Evolutionary conservation across 92 coral and sea anemone genomes (phyloP).

Genomic region (Montipora capitata): DNA sequence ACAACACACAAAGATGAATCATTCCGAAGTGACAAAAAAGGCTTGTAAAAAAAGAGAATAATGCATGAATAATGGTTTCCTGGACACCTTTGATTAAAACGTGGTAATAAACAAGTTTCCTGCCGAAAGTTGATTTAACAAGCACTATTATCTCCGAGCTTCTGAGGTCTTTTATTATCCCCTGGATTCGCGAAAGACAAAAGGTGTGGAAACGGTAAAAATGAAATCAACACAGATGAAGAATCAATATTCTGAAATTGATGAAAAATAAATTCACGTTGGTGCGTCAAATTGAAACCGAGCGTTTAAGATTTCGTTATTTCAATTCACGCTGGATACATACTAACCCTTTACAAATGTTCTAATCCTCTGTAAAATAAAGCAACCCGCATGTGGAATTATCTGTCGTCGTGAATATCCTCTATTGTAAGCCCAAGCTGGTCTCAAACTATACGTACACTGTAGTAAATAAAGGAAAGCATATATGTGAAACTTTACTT

Average conservation of each 20-base stretch:
- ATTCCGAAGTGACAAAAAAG: conserved; percentile 31
- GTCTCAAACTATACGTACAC: too few relatives aligned
- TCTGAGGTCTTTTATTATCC: neutral
- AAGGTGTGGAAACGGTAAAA: neutral
- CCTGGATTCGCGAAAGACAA: conserved; percentile 2
- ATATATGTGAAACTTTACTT: too few relatives aligned
- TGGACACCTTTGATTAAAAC: neutral
- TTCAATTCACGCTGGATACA: neutral
- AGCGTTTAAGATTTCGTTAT: too few relatives aligned
- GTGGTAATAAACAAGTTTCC: neutral
- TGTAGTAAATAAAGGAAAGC: too few relatives aligned
- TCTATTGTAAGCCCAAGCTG: neutral
- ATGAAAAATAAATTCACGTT: neutral
- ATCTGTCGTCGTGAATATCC: too few relatives aligned
- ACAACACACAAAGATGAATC: conserved; percentile 4
- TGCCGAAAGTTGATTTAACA: neutral
- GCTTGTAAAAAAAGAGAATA: neutral
- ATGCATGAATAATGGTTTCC: neutral
- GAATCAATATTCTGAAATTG: too few relatives aligned
- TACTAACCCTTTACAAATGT: too few relatives aligned
- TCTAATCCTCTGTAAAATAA: neutral
- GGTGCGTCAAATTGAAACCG: too few relatives aligned
- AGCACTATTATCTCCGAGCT: neutral
- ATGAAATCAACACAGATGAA: neutral
- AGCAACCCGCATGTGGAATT: neutral